Conservation (phyloP, 1,140 invertebrate species). For the Phthorimaea operculella region DNA sequence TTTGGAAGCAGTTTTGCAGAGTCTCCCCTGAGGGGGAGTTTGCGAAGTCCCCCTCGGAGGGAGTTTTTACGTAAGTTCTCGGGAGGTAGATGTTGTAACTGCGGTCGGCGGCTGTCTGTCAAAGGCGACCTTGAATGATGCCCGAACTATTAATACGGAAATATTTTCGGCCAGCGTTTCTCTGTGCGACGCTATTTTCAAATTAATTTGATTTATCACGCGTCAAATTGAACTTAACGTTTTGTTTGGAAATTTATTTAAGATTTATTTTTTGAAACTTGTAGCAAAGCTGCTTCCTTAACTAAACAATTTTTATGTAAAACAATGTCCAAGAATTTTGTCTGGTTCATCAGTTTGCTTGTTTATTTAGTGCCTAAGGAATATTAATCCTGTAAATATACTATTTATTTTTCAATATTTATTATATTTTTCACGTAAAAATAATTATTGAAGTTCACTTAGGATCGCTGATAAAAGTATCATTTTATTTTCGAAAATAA, state of each 20-base stretch:
- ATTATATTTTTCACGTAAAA: too few relatives aligned
- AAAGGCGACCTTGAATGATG: constrained; percentile 54
- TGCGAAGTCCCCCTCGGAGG: constrained; percentile 15
- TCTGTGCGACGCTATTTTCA: constrained; percentile 21
- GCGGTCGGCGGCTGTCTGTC: constrained; percentile 43
- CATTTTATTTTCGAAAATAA: too few relatives aligned
- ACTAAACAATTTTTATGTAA: neutral
- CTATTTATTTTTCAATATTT: too few relatives aligned
- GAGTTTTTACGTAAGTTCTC: constrained; percentile 48
- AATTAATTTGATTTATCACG: constrained; percentile 26
- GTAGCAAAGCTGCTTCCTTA: neutral
- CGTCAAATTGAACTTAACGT: neutral
- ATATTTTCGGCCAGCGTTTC: constrained; percentile 44
- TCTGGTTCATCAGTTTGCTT: neutral
- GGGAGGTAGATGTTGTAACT: constrained; percentile 36
- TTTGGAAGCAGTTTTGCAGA: constrained; percentile 24
- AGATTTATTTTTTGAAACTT: neutral
- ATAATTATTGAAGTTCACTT: too few relatives aligned
- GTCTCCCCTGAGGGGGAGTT: constrained; percentile 17
- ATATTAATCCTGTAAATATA: too few relatives aligned
- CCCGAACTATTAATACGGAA: constrained; percentile 61
- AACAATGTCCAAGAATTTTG: neutral
- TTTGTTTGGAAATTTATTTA: neutral
- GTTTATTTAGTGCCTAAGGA: too few relatives aligned
- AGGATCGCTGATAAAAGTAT: too few relatives aligned